A percentile compares a stretch with the other conserved stretches of the same genome.
These are phyloP conservation scores for Galago senegalensis DNA, from an alignment of 2,797 vertebrate genomes.

Conservation along the genomic window DNA sequence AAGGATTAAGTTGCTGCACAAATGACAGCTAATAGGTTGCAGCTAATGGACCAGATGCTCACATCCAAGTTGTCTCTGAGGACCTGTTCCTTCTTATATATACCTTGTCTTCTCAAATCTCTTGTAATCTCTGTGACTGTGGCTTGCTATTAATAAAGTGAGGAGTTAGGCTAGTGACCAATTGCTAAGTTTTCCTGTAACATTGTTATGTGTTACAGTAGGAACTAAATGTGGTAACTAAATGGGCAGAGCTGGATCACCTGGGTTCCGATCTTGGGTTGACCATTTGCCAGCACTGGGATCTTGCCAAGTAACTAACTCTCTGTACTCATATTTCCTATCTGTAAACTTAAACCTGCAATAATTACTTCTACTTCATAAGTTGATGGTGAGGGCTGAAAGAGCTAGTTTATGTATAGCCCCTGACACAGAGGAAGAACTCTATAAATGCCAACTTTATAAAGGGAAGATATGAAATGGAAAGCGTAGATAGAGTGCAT, in stretches of 20 bases:
- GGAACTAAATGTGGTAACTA: background rate
- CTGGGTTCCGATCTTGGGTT: background rate
- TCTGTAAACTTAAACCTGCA: background rate
- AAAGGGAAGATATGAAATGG: background rate
- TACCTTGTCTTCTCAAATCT: background rate
- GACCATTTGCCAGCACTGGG: background rate
- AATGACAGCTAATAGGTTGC: background rate
- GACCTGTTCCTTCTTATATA: background rate
- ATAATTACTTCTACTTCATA: background rate
- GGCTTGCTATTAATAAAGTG: conserved; percentile 18
- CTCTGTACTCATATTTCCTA: background rate
- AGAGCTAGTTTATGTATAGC: background rate
- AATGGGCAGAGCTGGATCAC: background rate
- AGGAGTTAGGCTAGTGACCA: background rate
- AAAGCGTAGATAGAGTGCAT: background rate
- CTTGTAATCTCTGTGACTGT: background rate
- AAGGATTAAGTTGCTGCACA: background rate
- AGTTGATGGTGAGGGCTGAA: background rate
- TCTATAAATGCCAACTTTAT: background rate
- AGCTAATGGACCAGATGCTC: background rate
- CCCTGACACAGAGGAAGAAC: background rate
- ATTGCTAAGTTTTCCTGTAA: background rate
- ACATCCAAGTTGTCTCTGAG: background rate
- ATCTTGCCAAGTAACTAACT: background rate
- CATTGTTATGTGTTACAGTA: background rate